Evolutionary conservation across 2,797 vertebrate species (phyloP), one percentile per base, ranked within the genome.

Genomic region (Sus cebifrons): DNA sequence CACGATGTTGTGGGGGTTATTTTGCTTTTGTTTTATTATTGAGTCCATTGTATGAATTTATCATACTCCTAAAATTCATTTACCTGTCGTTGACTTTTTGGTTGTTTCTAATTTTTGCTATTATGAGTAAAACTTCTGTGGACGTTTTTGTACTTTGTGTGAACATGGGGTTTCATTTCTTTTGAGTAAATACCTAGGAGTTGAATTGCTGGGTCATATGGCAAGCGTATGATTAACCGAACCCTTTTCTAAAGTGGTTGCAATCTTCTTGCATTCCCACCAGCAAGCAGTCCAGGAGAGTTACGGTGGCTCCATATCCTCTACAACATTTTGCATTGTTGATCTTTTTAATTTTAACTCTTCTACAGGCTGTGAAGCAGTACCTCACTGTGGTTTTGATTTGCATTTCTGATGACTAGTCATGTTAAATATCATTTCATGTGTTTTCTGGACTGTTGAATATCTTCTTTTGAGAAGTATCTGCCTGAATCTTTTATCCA

Each of bases 361-460:
- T 77, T 84, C 52, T 70, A n/a, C 54, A 70, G 64, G 27, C 71
- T 20, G 13, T 89, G 65, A 84, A 54, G 64, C 40, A 18, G 12
- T 85, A 40, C 40, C 11, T 89, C 9, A 36, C 49, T 70, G 14
- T 77, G n/a, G 20, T 21, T 64, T 74, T 74, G 77, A 52, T 62
- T n/a, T 82, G 15, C 5, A 91, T 16, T 82, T 91, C 5, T 52
- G 15, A 75, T 75, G 29, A 36, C 10, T 52, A 40, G 62, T 62
- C 29, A 62, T 68, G 18, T 68, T 82, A 95, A 82, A 12, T 68
- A n/a, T 88, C 25, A 88, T 86, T 95, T 25, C 36, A 82, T 40
- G 74, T 62, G 54, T 17, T 86, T 86, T 36, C 86, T 32, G n/a
- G 11, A 54, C 23, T 73, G 25, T 60, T 6, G 14, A 16, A 7